Base-by-base conservation (phyloP, 2,888 invertebrate species). In the Heliconius hortense region DNA sequence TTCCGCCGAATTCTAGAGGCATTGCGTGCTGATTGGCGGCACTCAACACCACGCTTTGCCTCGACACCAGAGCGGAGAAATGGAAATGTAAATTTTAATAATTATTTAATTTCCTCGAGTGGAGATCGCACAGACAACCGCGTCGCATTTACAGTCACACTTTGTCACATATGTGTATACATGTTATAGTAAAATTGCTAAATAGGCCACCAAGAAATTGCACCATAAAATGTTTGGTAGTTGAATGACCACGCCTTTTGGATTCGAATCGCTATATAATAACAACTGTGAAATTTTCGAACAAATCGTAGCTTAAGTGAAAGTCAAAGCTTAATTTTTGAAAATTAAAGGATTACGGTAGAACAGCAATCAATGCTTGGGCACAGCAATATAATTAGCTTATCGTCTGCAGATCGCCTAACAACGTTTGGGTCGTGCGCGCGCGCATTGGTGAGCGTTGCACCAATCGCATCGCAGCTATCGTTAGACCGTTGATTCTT, bases 401-500 rank as follows among this genome's bases (percentile, higher is more conserved):
- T 93, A 92, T 93, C 91, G 90, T 87, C 87, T 82, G 88, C 82
- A 83, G 87, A 91, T 91, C 90, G 88, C 80, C 84, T 87, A 86
- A 87, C 86, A 86, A 86, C 84, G 84, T 80, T 56, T 79, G 81
- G 83, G 80, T 87, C 87, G 87, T 87, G 91, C 89, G 91, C 89
- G 82, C 86, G 90, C 90, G 92, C 90, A 94, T 93, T 93, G 94
- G 94, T 84, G 87, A 85, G 84, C 84, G 82, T 83, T 85, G 86
- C 86, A 85, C 94, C 94, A 94, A 93, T 94, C 84, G 87, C 86
- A 83, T 86, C 77, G 82, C 90, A 80, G 81, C 88, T 84, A 86
- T 90, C 87, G 89, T 90, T 90, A 88, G 88, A 88, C 82, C 84
- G 90, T 90, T 89, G 88, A 92, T 92, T 92, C 89, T 93, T 93